Percentiles rank a stretch among this genome's conserved stretches.
Conservation (phyloP, 1,140 invertebrate species). For the Leptonema lineaticorne region DNA sequence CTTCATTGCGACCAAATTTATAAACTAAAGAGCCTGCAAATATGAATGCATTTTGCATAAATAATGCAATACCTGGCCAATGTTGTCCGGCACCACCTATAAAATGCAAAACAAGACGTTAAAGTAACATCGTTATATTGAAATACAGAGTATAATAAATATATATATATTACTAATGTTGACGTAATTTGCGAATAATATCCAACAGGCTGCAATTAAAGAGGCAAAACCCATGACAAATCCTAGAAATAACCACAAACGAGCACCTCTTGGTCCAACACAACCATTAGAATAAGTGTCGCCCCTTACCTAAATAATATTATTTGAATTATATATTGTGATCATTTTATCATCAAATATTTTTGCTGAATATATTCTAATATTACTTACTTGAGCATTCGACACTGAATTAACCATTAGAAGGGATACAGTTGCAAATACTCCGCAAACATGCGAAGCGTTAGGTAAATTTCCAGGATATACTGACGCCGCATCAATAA, state of each 20-base stretch:
- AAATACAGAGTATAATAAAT: neutral
- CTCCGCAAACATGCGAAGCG: slow-evolving; percentile 89
- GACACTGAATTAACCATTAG: slow-evolving; percentile 98
- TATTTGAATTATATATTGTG: neutral
- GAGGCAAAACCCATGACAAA: slow-evolving; percentile 95
- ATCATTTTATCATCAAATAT: neutral
- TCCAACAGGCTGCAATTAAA: slow-evolving; percentile 94
- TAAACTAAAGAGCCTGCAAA: slow-evolving; percentile 88
- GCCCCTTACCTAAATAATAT: slow-evolving; percentile 64
- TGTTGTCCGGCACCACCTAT: slow-evolving; percentile 47
- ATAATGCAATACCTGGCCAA: slow-evolving; percentile 88
- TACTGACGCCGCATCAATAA: slow-evolving; percentile 88
- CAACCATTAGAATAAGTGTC: slow-evolving; percentile 86
- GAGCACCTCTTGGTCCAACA: slow-evolving; percentile 83
- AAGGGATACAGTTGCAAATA: slow-evolving; percentile 90
- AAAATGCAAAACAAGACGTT: slow-evolving; percentile 18
- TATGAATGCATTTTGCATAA: slow-evolving; percentile 94
- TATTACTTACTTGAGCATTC: slow-evolving; percentile 79
- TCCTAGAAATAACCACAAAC: slow-evolving; percentile 94
- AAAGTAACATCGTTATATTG: neutral
- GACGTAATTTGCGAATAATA: slow-evolving; percentile 83
- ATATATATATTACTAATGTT: slow-evolving; percentile 49
- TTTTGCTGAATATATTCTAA: neutral
- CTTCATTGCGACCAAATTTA: slow-evolving; percentile 93
- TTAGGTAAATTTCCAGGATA: slow-evolving; percentile 62